phyloP scores from a whole-genome alignment of 2,888 invertebrate genomes.

The Pseudanteris insignis region DNA sequence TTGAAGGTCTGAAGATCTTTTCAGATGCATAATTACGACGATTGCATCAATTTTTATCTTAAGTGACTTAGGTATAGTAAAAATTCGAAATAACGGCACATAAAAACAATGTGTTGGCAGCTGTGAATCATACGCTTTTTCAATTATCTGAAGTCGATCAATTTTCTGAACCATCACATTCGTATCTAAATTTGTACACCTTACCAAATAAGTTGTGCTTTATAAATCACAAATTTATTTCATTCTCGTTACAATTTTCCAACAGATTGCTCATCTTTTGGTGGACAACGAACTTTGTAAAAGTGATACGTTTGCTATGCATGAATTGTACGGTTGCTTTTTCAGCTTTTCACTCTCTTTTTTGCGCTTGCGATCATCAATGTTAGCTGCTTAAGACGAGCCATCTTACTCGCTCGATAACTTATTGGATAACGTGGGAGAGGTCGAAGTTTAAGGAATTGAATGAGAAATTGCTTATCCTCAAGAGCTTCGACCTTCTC shows the following conservation, averaged over 20 bases:
- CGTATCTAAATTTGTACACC: constrained; percentile 12
- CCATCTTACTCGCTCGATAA: constrained; percentile 42
- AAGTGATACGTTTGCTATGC: constrained; percentile 55
- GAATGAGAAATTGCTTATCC: constrained; percentile 45
- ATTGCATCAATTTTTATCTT: too few species aligned
- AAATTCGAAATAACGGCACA: too few species aligned
- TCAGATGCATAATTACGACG: too few species aligned
- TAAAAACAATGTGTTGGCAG: too few species aligned
- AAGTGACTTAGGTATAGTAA: too few species aligned
- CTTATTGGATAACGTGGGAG: constrained; percentile 53
- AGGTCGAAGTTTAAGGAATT: constrained; percentile 52
- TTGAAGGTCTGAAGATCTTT: too few species aligned
- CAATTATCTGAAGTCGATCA: neutral
- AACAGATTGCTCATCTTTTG: constrained; percentile 30
- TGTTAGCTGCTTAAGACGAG: constrained; percentile 38
- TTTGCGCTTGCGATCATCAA: constrained; percentile 44
- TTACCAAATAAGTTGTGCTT: constrained; percentile 10
- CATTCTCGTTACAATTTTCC: constrained; percentile 4
- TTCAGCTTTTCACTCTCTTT: constrained; percentile 51
- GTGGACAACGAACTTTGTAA: constrained; percentile 50
- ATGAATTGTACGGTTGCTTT: constrained; percentile 51
- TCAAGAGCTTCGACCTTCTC: constrained; percentile 48
- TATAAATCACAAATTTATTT: constrained; percentile 6
- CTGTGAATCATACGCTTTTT: neutral
- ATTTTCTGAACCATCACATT: constrained; percentile 10